Base-by-base conservation (phyloP, 1,140 invertebrate genomes). In the Galendromus occidentalis region DNA sequence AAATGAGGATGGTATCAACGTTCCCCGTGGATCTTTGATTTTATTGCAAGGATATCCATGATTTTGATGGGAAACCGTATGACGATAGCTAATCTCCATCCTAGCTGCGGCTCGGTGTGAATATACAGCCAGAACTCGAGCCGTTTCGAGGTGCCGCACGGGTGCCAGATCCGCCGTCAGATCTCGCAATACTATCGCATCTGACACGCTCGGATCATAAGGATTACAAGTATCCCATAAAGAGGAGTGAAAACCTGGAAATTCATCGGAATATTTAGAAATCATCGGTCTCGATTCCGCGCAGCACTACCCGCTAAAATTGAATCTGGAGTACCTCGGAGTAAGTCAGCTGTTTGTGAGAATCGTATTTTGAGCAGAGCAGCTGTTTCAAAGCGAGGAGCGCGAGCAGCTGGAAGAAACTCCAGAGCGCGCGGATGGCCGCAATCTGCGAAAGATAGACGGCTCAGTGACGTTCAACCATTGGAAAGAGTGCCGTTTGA, bases 311-410 rank as follows among this genome's bases (percentile, higher is more conserved):
- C 45, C 17, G 4, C 45, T 14, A 28, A 28, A 47, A 47, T 22
- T 7, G 25, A 14, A 25, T 17, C 51, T 59, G 67, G 9, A 93
- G 83, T 14, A 95, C 85, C 82, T 95, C 91, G 45, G 88, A 91
- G 72, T 86, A 91, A 71, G 90, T 87, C 51, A 91, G 81, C 17
- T 79, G 81, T 65, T 83, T 83, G 72, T 86, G 82, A 29, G 84
- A 85, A 70, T 85, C 82, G 22, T 95, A 76, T 76, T 91, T 93
- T 74, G 86, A 84, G 77, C 89, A 95, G 14, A 96, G 74, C 66
- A 96, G 79, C 77, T 91, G 86, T 75, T 97, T 91, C 73, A 93
- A 94, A 39, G 91, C 82, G 80, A 92, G 92, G 64, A 90, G 81
- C 55, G 92, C 77, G 14, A 86, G 81, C 33, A 95, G 76, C 71